phyloP scores from a whole-genome alignment of 2,888 invertebrate genomes.

The Marasmarcha lunaedactyla region DNA sequence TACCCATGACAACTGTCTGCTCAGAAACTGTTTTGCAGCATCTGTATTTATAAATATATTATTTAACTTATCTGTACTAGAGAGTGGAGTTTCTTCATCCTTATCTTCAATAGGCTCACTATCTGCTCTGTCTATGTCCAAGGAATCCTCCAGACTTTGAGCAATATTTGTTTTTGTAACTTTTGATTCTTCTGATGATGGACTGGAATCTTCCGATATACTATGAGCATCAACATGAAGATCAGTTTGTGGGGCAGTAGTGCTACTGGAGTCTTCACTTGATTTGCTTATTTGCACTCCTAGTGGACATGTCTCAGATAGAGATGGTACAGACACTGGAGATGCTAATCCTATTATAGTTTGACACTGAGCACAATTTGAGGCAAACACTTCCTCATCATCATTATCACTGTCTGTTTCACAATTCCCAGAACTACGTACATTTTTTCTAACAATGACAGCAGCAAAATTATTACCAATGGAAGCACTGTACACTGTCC shows the following conservation, averaged over 20 bases:
- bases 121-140: constrained; percentile 26
- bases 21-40: constrained; percentile 81
- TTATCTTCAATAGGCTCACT: constrained; percentile 26
- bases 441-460: constrained; percentile 75
- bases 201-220: constrained; percentile 68
- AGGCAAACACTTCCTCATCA: constrained; percentile 74
- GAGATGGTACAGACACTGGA: constrained; percentile 70
- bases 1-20: constrained; percentile 80
- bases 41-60: constrained; percentile 83
- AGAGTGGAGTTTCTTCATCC: constrained; percentile 31
- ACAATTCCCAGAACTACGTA: constrained; percentile 53
- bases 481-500: constrained; percentile 76
- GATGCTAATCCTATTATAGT: constrained; percentile 68
- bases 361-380: constrained; percentile 75
- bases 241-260: constrained; percentile 68
- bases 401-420: constrained; percentile 73
- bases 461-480: constrained; percentile 85
- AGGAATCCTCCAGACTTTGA: constrained; percentile 11
- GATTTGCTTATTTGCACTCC: constrained; percentile 72
- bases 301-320: constrained; percentile 74
- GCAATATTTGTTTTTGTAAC: constrained; percentile 47
- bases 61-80: constrained; percentile 61
- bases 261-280: constrained; percentile 72
- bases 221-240: constrained; percentile 66
- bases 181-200: constrained; percentile 68